phyloP scores from a whole-genome alignment of 2,888 invertebrate species.

The Hydrotaea cyrtoneurina region DNA sequence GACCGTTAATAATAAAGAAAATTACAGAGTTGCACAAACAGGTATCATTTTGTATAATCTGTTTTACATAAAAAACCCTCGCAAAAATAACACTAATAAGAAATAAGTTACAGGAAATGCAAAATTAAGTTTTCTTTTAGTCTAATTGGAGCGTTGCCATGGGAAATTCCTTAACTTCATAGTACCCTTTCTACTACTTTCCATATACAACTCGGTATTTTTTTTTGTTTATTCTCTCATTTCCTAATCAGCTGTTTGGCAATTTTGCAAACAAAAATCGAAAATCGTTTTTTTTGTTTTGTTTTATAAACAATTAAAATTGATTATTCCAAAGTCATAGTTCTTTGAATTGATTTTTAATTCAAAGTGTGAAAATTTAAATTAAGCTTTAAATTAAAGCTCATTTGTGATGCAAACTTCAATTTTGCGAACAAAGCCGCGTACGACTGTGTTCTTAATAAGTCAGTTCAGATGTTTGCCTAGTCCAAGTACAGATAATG shows the following conservation, averaged over 20 bases:
- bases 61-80: not conserved
- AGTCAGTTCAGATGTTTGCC: slow-evolving; percentile 63
- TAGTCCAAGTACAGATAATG: slow-evolving; percentile 54
- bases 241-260: slow-evolving; percentile 37
- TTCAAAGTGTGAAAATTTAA: not conserved
- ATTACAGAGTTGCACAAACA: slow-evolving; percentile 1
- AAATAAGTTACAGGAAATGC: not conserved
- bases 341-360: slow-evolving; percentile 30
- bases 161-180: not conserved
- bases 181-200: not conserved
- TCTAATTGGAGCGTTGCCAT: too few relatives aligned
- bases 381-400: slow-evolving; percentile 37
- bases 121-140: too few relatives aligned
- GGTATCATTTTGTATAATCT: slow-evolving; percentile 1
- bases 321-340: slow-evolving; percentile 64
- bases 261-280: slow-evolving; percentile 13
- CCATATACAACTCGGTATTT: slow-evolving; percentile 2
- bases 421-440: slow-evolving; percentile 61
- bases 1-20: not conserved
- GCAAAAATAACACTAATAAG: not conserved
- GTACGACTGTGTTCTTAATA: slow-evolving; percentile 60
- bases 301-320: slow-evolving; percentile 59
- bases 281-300: too few relatives aligned
- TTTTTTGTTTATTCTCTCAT: slow-evolving; percentile 29
- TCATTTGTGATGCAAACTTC: slow-evolving; percentile 59